Percentiles rank a stretch among this genome's conserved stretches.
Conservation (phyloP, 37 sponge, comb jelly and placozoan species). For the Beroe forskalii region DNA sequence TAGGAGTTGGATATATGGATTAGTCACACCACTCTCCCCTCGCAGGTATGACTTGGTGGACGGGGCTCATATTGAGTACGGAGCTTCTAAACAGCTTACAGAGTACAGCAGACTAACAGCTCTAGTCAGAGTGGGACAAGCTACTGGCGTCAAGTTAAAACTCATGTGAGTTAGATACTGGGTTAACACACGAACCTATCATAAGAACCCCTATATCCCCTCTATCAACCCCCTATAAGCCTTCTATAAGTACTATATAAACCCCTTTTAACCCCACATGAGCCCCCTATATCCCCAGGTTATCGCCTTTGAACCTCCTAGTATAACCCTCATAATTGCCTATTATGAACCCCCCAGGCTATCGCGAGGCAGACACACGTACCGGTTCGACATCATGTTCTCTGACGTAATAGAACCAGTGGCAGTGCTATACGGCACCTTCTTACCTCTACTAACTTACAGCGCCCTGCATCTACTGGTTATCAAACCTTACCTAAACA, state of each 20-base stretch:
- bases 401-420: constrained; percentile 68
- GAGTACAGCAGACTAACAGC: constrained; percentile 12
- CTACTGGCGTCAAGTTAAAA: constrained; percentile 17
- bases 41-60: constrained; percentile 8
- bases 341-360: too few species aligned
- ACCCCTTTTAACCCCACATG: too few species aligned
- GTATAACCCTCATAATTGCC: too few species aligned
- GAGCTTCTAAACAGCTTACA: constrained; percentile 11
- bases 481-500: constrained; percentile 72
- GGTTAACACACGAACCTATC: too few species aligned
- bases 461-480: constrained; percentile 71
- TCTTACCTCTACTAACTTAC: constrained; percentile 76
- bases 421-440: constrained; percentile 77
- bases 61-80: constrained; percentile 7
- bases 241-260: too few species aligned
- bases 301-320: too few species aligned
- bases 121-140: not conserved
- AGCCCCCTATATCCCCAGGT: too few species aligned
- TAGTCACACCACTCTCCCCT: not conserved
- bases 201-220: too few species aligned
- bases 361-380: constrained; percentile 72
- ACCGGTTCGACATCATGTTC: constrained; percentile 69
- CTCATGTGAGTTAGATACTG: not conserved
- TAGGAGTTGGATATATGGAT: not conserved
- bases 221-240: too few species aligned